Evolutionary conservation across 2,113 vertebrate species (phyloP).

Genomic region (Pyrgilauda ruficollis): DNA sequence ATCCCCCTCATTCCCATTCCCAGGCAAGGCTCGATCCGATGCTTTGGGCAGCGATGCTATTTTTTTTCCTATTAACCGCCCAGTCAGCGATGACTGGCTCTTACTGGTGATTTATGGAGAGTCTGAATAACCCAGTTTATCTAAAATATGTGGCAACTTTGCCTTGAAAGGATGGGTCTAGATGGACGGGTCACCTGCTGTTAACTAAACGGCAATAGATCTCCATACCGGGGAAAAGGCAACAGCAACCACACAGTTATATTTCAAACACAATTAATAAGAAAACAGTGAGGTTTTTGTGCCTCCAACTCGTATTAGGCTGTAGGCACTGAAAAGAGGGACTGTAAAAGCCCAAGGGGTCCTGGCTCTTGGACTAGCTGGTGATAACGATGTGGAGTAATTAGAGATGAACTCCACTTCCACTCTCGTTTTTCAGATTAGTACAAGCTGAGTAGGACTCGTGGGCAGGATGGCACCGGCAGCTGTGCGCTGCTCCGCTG

Average conservation of each 20-base stretch:
- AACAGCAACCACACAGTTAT: neutral
- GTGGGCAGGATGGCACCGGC: conserved; percentile 44
- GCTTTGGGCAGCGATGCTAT: neutral
- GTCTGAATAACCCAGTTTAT: neutral
- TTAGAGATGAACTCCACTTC: conserved; percentile 52
- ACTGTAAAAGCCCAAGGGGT: conserved; percentile 31
- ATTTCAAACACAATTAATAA: conserved; percentile 34
- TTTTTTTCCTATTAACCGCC: neutral
- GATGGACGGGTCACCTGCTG: conserved; percentile 8
- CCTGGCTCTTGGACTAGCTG: neutral
- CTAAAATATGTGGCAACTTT: neutral
- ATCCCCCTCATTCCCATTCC: neutral
- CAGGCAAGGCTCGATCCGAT: neutral
- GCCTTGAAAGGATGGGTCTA: neutral
- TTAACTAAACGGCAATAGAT: neutral
- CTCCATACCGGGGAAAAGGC: neutral
- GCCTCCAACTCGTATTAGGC: neutral
- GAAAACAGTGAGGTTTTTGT: neutral
- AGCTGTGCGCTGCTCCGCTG: conserved; percentile 5
- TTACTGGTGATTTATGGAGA: conserved; percentile 15
- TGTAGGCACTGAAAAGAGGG: neutral
- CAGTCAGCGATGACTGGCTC: neutral
- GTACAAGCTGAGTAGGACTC: conserved; percentile 1
- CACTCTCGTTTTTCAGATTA: conserved; percentile 45
- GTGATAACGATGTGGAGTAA: conserved; percentile 38